Base-by-base conservation (phyloP, 2,113 vertebrate genomes). In the Pedionomus torquatus region DNA sequence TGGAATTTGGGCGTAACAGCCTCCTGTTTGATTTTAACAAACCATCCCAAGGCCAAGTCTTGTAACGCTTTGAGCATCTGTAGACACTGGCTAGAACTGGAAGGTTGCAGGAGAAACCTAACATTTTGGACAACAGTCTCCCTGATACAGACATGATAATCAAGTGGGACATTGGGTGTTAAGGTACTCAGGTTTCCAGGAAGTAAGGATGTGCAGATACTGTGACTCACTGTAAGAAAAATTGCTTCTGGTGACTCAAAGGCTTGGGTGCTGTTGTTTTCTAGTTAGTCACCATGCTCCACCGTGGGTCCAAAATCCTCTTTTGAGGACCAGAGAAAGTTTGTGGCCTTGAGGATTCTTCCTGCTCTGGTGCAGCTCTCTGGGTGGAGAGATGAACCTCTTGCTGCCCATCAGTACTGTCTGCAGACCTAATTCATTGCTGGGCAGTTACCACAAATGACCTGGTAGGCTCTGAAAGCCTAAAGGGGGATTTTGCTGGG, bases 191-290 rank as follows among this genome's bases (percentile, higher is more conserved):
- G 6, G 81, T 85, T 81, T 87, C 55, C 77, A 94, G 89, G 77
- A 84, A 97, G 84, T 23, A 83, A 54, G 75, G 93, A 85, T 82
- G 26, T 91, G 78, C 54, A 69, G 77, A 65, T 87, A 97, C 84
- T 95, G 72, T 96, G 94, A 95, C 78, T 96, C 95, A 93, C 37
- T 39, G n/a, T 35, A 74, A 70, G 57, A 77, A 85, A 91, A 87
- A 69, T 74, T 65, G 66, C 70, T 48, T 82, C 31, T 41, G 54
- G 61, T 97, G 94, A 95, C 81, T 97, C 95, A 97, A 89, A 87
- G 70, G 37, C 49, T 87, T 85, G 81, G 46, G 30, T 82, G 33
- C 54, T 61, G 44, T 37, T 58, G 25, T 60, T 91, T 83, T 58
- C 66, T 61, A 46, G 70, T 89, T 95, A 93, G 79, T 92, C 81